A percentile compares a stretch with the other conserved stretches of the same genome.
phyloP scores from a whole-genome alignment of 2,113 vertebrate genomes.

The Istiophorus platypterus region DNA sequence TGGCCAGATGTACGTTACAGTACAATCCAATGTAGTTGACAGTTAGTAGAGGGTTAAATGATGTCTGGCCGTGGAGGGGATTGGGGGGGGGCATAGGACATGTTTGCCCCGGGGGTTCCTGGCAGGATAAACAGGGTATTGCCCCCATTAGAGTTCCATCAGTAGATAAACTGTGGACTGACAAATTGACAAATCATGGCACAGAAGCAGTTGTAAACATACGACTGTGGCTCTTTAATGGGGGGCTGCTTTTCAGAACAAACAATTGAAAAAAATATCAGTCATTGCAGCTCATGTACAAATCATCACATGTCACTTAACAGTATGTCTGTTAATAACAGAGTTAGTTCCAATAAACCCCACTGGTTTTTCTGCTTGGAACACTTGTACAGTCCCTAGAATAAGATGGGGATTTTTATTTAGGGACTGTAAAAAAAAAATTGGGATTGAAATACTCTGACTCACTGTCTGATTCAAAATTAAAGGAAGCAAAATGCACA shows the following conservation, averaged over 20 bases:
- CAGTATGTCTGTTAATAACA: slow-evolving; percentile 19
- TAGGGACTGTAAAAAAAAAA: slow-evolving; percentile 12
- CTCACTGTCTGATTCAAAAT: neutral
- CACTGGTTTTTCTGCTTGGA: neutral
- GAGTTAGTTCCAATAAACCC: slow-evolving; percentile 38
- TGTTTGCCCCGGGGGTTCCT: slow-evolving; percentile 45
- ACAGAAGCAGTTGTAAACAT: slow-evolving; percentile 35
- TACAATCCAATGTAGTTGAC: slow-evolving; percentile 55
- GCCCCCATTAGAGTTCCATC: slow-evolving; percentile 67
- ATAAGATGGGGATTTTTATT: slow-evolving; percentile 18
- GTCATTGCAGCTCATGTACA: neutral
- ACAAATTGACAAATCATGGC: slow-evolving; percentile 52
- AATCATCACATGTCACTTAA: slow-evolving; percentile 4
- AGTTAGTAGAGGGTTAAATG: slow-evolving; percentile 62
- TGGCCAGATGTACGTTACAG: slow-evolving; percentile 40
- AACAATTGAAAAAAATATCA: neutral
- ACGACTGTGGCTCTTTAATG: slow-evolving; percentile 15
- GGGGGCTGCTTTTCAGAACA: slow-evolving; percentile 29
- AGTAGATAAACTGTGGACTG: slow-evolving; percentile 60
- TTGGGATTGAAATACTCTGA: neutral
- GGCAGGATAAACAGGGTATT: slow-evolving; percentile 56
- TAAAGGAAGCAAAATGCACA: neutral
- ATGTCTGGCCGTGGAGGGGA: slow-evolving; percentile 32
- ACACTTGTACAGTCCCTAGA: neutral
- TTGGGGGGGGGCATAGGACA: neutral